Base-by-base conservation (phyloP, 2,888 invertebrate species). In the Drosophila yooni region DNA sequence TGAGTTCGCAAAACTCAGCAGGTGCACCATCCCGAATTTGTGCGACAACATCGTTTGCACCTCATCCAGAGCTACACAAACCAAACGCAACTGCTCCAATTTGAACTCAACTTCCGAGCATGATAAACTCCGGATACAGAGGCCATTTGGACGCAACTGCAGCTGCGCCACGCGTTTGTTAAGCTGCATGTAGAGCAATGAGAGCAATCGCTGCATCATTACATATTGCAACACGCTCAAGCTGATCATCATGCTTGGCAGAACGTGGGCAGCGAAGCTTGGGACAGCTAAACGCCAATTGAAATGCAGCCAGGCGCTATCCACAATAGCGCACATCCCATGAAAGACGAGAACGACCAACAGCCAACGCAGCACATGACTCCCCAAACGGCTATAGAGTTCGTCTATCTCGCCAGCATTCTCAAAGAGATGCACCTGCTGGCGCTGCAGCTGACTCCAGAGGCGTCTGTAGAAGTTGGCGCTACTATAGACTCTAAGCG, bases 181-280 rank as follows among this genome's bases (percentile, higher is more conserved):
- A 3, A 79, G 71, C 15, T 81, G 64, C 2, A 15, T 48, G n/a
- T 76, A 48, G 1, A 79, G 40, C 21, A 71, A 62, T 11, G 61
- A 15, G 2, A 84, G 57, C 0, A 68, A 50, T 13, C 58, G 57
- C 3, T 87, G 36, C 0, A 73, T 61, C n/a, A 68, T 11, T 1
- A 66, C 36, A 18, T 70, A 82, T 21, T 87, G 88, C 11, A 87
- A 15, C 25, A 85, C 10, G 18, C 82, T 58, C 0, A 85, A 59
- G 33, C 76, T 87, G 48, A 87, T 75, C 56, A 87, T 75, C 0
- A 65, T 11, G 8, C 68, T 65, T 2, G 84, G 84, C 38, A 85
- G 51, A 27, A 74, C 69, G 25, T 82, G 80, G 27, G 84, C 58
- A 31, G 65, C 67, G 11, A 83, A 82, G 50, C 80, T 87, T 5